Base-by-base conservation (phyloP, 2,888 invertebrate species). In the Leucophenga maculata region DNA sequence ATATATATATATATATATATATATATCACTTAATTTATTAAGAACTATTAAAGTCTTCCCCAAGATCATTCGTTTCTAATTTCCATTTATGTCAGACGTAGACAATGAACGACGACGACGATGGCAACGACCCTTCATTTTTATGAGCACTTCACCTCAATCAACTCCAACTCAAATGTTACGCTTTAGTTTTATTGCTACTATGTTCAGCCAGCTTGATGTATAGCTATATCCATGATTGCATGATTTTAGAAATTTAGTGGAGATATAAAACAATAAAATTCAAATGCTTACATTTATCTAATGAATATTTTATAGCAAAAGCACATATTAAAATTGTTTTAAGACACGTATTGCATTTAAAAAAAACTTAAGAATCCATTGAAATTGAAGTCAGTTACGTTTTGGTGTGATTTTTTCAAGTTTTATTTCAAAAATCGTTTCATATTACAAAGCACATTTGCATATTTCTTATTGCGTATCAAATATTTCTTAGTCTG, bases 121-220 rank as follows among this genome's bases (percentile, higher is more conserved):
- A 20, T 20, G n/a, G n/a, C n/a, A n/a, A n/a, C n/a, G 14, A 55
- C n/a, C 14, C 20, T 18, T 57, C 14, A 26, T 26, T 11, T 57
- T 57, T 14, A 26, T 52, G 16, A 32, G 32, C 32, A 32, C 32
- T 32, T 32, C 32, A 32, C 32, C 8, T 32, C 32, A 32, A 39
- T 54, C 18, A 54, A 54, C 54, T 54, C 54, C 9, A 54, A 16
- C 26, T 57, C n/a, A 57, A 57, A 57, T 57, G 26, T 57, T 31
- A 57, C 31, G 57, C 32, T 57, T 57, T 18, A 16, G 20, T 52
- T 52, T 52, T 52, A 3, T 9, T 52, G 18, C 6, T 14, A 13
- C 48, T n/a, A 48, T n/a, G 48, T 16, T n/a, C 14, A 48, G 16
- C 6, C 48, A 48, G 2, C 2, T 26, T 39, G 39, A 11, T 39